Conservation (phyloP, 2,888 invertebrate genomes). For the Polylopha cassiicola region DNA sequence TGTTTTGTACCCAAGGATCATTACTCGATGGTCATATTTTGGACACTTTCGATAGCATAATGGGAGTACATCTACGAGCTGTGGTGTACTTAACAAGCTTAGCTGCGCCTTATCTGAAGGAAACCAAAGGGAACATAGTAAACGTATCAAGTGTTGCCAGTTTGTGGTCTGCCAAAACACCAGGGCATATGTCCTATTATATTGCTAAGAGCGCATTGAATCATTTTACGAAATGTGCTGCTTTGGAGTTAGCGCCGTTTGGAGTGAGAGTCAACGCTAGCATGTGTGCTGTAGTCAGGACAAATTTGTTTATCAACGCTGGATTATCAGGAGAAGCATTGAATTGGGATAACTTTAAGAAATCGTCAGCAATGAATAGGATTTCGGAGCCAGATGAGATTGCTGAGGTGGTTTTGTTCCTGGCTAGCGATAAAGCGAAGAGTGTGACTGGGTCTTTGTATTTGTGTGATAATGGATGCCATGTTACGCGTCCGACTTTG, state of each 20-base stretch:
- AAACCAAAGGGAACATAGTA: slow-evolving; percentile 20
- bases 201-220: too few species aligned
- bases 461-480: slow-evolving; percentile 31
- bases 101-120: slow-evolving; percentile 15
- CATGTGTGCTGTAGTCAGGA: slow-evolving; percentile 9
- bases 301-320: too few species aligned
- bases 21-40: not conserved
- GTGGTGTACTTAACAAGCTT: slow-evolving; percentile 9
- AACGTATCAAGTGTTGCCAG: too few species aligned
- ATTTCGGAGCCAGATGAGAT: slow-evolving; percentile 33
- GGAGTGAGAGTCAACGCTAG: slow-evolving; percentile 20
- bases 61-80: not conserved
- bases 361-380: slow-evolving; percentile 34
- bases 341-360: too few species aligned
- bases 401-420: slow-evolving; percentile 32
- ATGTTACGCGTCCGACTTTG: too few species aligned
- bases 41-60: not conserved
- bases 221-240: too few species aligned
- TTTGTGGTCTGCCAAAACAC: too few species aligned
- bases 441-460: slow-evolving; percentile 38
- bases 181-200: too few species aligned
- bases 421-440: slow-evolving; percentile 38
- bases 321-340: not conserved
- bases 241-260: slow-evolving; percentile 13
- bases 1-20: not conserved